Conservation (phyloP, 1,140 invertebrate species). For the Achatina immaculata region DNA sequence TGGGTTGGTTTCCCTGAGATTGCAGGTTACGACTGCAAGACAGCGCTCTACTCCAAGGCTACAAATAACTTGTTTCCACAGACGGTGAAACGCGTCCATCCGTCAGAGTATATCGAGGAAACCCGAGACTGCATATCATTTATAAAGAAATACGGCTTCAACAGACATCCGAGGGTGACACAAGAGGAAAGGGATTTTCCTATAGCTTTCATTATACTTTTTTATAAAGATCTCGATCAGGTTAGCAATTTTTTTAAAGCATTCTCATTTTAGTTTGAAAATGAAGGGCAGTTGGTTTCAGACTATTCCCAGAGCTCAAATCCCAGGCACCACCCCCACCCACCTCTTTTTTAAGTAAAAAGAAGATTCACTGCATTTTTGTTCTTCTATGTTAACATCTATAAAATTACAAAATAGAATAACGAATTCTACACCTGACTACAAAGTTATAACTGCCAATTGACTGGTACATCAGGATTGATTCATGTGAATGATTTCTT, state of each 20-base stretch:
- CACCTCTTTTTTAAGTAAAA: no score
- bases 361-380: no score
- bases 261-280: constrained; percentile 27
- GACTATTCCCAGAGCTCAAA: no score
- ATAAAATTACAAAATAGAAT: no score
- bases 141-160: constrained; percentile 24
- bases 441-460: no score
- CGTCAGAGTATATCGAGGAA: background rate
- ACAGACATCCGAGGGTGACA: background rate
- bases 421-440: no score
- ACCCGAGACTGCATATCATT: constrained; percentile 30
- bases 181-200: constrained; percentile 56
- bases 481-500: no score
- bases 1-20: constrained; percentile 14
- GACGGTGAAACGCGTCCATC: background rate
- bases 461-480: no score
- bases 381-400: no score
- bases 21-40: background rate
- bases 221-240: constrained; percentile 62
- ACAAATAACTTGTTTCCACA: background rate
- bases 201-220: constrained; percentile 63
- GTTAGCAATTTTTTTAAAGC: constrained; percentile 58
- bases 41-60: background rate
- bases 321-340: no score
- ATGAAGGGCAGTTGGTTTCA: background rate